A percentile compares a stretch with the other conserved stretches of the same genome.
Conservation (phyloP, 2,888 invertebrate genomes). For the Nemurella pictetii region DNA sequence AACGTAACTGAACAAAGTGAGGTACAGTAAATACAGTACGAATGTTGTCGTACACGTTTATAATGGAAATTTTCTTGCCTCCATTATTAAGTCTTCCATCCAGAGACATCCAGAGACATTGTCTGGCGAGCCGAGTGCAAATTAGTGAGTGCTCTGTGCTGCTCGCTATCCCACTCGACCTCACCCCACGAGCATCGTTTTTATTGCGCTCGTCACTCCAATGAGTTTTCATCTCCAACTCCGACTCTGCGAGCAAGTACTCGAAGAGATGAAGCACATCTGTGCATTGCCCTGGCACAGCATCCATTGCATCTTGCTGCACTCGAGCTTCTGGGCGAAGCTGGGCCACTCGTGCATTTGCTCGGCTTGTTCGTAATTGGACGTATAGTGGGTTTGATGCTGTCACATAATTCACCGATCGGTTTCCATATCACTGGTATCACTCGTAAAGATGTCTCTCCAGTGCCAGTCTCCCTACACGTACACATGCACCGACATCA, state of each 20-base stretch:
- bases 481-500: no score
- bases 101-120: not conserved
- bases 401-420: not conserved
- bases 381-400: not conserved
- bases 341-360: not conserved
- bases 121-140: not conserved
- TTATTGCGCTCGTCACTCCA: not conserved
- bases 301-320: not conserved
- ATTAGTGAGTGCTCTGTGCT: not conserved
- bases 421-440: no score
- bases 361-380: not conserved
- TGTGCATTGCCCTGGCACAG: not conserved
- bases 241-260: no score
- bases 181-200: not conserved
- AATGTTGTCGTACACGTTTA: conserved; percentile 3
- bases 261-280: not conserved
- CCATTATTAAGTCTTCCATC: conserved; percentile 2
- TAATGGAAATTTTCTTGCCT: conserved; percentile 4
- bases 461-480: no score
- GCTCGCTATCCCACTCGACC: not conserved
- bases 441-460: no score
- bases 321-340: not conserved
- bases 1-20: not conserved
- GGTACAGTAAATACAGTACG: not conserved
- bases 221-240: not conserved